Evolutionary conservation across 2,888 invertebrate genomes (phyloP), one percentile per base, ranked within the genome.

Genomic region (Campoletis raptor): DNA sequence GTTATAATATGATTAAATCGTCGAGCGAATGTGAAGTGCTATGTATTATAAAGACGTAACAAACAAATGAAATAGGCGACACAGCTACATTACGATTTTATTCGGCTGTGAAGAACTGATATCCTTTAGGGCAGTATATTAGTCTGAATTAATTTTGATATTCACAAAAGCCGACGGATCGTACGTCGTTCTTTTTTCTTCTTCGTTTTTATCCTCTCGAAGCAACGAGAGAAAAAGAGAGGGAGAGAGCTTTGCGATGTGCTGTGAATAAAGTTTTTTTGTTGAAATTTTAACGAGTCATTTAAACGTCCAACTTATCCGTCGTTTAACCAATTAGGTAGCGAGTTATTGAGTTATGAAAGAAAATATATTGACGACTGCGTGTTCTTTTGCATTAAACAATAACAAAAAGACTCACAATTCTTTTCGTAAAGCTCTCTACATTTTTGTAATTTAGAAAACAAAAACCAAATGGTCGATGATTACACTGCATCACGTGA

Each of bases 21-120:
- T 85, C 70, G 69, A 73, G 45, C 84, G 79, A 85, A 81, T 69
- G 57, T 87, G 36, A 82, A 64, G 79, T 79, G 82, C 79, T 87
- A 72, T 69, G 74, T 73, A 66, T 74, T 79, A 85, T 61, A 69
- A 79, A 79, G 30, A 74, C 18, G 61, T 72, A 80, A 79, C 6
- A 67, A n/a, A n/a, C 37, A 69, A 70, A 54, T 4, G 57, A 54
- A 42, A 18, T 61, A 61, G 57, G 57, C 74, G 70, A 72, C 81
- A 70, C 84, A 82, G 84, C 79, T 81, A 79, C 81, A 81, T 67
- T 70, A 82, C 74, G 79, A 82, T 76, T 82, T 61, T 72, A 77
- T 82, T 57, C 79, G 86, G 86, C 86, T 87, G 86, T 87, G 84
- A 85, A 76, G 79, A 85, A 87, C 82, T 85, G 84, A 87, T 87